Conservation (phyloP, 2,888 invertebrate genomes). For the Papilio protenor region DNA sequence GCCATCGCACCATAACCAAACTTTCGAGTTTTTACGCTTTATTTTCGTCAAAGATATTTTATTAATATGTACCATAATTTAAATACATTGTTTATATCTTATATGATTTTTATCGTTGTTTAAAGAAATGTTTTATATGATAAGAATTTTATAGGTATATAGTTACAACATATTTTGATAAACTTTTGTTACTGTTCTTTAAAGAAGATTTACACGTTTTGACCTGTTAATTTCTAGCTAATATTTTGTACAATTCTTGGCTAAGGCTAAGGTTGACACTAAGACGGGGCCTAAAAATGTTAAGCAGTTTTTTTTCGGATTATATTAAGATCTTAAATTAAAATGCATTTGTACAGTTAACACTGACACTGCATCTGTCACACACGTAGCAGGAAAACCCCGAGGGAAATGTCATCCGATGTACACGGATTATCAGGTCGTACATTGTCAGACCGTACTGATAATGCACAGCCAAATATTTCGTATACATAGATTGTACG, state of each 20-base stretch:
- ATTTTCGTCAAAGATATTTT: constrained; percentile 19
- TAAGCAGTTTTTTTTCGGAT: not conserved
- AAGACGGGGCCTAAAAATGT: not conserved
- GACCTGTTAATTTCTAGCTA: too few species aligned
- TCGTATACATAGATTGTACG: too few species aligned
- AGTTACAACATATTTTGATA: not conserved
- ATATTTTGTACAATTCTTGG: too few species aligned
- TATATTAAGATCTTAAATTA: not conserved
- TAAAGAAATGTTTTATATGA: not conserved
- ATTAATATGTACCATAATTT: not conserved
- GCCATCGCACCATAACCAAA: constrained; percentile 77
- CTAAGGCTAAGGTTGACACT: too few species aligned
- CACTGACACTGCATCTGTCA: constrained; percentile 45
- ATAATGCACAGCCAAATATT: too few species aligned
- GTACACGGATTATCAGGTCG: too few species aligned
- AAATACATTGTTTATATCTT: not conserved
- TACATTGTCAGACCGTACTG: too few species aligned
- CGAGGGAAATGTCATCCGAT: too few species aligned
- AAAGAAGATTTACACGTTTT: too few species aligned
- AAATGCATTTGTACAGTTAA: not conserved
- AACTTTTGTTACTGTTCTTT: not conserved
- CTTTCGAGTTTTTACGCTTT: constrained; percentile 50
- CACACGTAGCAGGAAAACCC: constrained; percentile 51
- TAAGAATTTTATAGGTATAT: not conserved
- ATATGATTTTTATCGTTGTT: not conserved